Evolutionary conservation across 2,797 vertebrate genomes (phyloP).

Genomic region (Delichon dasypus): DNA sequence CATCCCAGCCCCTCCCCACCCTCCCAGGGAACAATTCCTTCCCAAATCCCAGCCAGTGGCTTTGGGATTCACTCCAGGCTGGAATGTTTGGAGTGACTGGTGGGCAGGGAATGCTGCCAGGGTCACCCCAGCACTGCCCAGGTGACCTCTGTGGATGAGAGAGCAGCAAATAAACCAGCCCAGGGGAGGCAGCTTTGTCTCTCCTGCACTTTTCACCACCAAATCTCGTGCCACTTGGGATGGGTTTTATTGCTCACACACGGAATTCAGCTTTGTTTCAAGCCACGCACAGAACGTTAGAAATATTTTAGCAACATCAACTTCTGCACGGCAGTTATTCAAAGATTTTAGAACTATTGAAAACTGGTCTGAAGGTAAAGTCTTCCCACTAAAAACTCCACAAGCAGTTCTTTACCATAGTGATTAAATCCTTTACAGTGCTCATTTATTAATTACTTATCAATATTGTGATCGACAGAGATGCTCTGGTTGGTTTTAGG

Average conservation of each 20-base stretch:
- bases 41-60: neutral
- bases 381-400: neutral
- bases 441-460: neutral
- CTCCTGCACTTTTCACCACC: neutral
- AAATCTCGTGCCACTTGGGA: neutral
- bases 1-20: neutral
- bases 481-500: neutral
- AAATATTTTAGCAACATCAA: neutral
- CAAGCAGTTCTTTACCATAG: neutral
- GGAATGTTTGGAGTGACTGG: neutral
- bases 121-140: neutral
- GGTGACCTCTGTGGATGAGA: neutral
- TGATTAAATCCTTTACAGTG: neutral
- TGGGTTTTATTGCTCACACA: neutral
- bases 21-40: neutral
- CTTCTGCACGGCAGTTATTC: neutral
- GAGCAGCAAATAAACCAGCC: conserved; percentile 4
- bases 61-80: neutral
- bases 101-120: neutral
- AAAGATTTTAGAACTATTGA: neutral
- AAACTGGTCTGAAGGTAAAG: neutral
- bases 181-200: neutral
- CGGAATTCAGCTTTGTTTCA: neutral
- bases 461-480: neutral
- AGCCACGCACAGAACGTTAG: neutral